A percentile compares a stretch with the other conserved stretches of the same genome.
phyloP scores from a whole-genome alignment of 2,797 vertebrate species.

The Cottoperca gobio region DNA sequence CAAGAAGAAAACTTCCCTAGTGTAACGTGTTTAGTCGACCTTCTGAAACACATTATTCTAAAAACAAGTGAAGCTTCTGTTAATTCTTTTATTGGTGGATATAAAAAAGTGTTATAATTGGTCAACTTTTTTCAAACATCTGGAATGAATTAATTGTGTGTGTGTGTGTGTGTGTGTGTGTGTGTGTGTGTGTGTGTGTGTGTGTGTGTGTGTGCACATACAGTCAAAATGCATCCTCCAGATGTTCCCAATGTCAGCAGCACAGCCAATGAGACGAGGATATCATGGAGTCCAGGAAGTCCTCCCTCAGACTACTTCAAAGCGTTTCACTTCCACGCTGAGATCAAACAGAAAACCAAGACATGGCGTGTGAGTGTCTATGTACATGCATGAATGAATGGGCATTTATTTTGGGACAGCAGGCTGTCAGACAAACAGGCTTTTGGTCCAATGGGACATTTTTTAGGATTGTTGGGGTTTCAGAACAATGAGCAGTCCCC shows the following conservation, averaged over 20 bases:
- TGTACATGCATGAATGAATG: neutral
- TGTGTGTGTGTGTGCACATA: neutral
- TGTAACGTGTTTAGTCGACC: neutral
- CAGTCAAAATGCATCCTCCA: constrained; percentile 81
- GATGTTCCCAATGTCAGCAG: constrained; percentile 50
- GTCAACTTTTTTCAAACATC: neutral
- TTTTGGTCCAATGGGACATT: no score
- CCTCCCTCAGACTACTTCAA: accelerated
- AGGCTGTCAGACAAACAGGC: no score
- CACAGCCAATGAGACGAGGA: constrained; percentile 27
- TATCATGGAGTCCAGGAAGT: constrained; percentile 66
- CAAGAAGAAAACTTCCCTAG: accelerated
- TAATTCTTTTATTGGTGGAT: neutral
- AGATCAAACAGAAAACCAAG: constrained; percentile 56
- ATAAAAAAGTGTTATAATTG: neutral
- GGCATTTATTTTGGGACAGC: no score
- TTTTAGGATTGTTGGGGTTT: no score
- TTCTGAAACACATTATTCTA: neutral
- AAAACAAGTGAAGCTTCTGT: neutral
- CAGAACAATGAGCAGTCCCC: no score
- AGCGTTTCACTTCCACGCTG: constrained; percentile 51
- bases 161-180: neutral
- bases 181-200: neutral
- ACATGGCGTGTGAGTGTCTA: constrained; percentile 66
- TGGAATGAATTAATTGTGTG: neutral